These are phyloP conservation scores for Numenius arquata DNA, from an alignment of 2,113 vertebrate species.

Conservation along the genomic window DNA sequence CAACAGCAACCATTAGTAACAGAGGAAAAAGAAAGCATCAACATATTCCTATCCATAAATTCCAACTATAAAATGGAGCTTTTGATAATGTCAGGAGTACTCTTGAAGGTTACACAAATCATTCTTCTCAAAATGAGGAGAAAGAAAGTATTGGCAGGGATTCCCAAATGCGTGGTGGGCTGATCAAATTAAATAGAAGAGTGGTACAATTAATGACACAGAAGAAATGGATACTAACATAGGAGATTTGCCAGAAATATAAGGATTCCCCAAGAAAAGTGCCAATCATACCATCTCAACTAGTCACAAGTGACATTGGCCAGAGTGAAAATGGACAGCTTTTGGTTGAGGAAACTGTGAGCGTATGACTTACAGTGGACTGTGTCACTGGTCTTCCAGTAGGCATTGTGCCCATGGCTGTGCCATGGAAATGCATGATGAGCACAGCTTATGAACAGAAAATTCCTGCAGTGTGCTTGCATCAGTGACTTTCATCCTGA, in stretches of 20 bases:
- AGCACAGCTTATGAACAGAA: not conserved
- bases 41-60: not conserved
- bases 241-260: not conserved
- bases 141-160: not conserved
- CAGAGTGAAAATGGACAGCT: not conserved
- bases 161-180: not conserved
- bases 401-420: not conserved
- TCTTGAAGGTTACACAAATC: not conserved
- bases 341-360: not conserved
- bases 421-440: rapidly evolving
- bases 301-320: not conserved
- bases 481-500: not conserved
- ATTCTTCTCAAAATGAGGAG: not conserved
- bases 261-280: not conserved
- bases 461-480: not conserved
- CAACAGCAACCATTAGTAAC: not conserved
- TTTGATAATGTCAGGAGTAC: not conserved
- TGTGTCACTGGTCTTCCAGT: not conserved
- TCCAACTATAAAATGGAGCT: not conserved
- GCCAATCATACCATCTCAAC: not conserved
- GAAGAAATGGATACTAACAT: not conserved
- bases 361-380: not conserved
- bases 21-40: not conserved
- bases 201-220: not conserved
- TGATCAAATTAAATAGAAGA: not conserved